A percentile compares a stretch with the other conserved stretches of the same genome.
phyloP scores from a whole-genome alignment of 2,797 vertebrate species.

The Eulemur albifrons region DNA sequence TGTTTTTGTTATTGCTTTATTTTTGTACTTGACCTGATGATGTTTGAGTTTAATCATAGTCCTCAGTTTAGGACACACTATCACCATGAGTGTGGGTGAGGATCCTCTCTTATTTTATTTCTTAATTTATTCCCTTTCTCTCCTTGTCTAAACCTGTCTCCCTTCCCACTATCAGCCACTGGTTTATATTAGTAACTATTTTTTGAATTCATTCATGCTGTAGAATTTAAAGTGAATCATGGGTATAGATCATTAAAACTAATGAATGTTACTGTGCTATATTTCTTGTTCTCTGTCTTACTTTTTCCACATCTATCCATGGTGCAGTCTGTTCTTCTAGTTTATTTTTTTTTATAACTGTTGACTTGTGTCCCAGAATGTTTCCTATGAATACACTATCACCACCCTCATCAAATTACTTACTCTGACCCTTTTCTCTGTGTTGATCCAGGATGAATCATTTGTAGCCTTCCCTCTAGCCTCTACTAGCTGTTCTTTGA shows the following conservation, averaged over 20 bases:
- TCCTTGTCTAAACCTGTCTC: background rate
- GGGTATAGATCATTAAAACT: background rate
- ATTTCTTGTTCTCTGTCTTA: background rate
- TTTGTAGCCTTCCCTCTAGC: background rate
- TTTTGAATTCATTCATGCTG: background rate
- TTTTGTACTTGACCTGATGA: background rate
- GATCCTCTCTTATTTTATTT: slow-evolving; percentile 1
- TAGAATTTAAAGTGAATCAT: slow-evolving; percentile 18
- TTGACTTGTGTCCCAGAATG: background rate
- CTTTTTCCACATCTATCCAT: background rate
- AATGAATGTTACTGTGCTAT: background rate
- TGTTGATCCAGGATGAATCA: background rate
- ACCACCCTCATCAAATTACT: background rate
- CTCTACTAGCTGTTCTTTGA: background rate
- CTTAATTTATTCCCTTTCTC: background rate
- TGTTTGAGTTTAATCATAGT: background rate
- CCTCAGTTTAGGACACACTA: background rate
- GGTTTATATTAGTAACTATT: background rate
- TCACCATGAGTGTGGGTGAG: background rate
- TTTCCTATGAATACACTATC: background rate
- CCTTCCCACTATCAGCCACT: background rate
- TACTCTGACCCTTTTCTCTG: background rate
- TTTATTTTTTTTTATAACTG: background rate
- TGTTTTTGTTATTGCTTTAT: background rate
- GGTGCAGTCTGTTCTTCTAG: background rate